These are phyloP conservation scores for Opisthograptis luteolata DNA, from an alignment of 2,888 invertebrate genomes.

Conservation along the genomic window DNA sequence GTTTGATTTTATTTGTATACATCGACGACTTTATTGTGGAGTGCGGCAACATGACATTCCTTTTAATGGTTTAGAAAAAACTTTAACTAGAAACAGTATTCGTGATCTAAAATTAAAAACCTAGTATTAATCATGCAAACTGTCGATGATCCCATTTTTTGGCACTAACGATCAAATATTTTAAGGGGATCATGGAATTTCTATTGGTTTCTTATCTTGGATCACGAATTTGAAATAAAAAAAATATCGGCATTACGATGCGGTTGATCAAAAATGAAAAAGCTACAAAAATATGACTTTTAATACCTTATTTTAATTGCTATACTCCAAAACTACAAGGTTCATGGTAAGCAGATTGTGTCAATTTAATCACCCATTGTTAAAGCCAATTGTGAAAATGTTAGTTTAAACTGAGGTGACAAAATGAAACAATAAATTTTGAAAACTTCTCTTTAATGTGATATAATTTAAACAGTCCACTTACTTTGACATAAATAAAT, in stretches of 20 bases:
- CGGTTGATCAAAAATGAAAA: too few species aligned
- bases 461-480: constrained; percentile 80
- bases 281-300: neutral
- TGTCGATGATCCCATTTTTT: too few species aligned
- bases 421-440: constrained; percentile 67
- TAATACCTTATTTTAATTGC: constrained; percentile 2
- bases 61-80: too few species aligned
- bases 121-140: too few species aligned
- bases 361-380: constrained; percentile 69
- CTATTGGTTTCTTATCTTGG: too few species aligned
- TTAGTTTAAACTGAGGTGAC: constrained; percentile 41
- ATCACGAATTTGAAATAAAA: too few species aligned
- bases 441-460: constrained; percentile 69
- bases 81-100: too few species aligned
- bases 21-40: constrained; percentile 3
- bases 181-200: too few species aligned
- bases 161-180: too few species aligned
- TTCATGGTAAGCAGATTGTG: constrained; percentile 75
- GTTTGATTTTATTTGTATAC: neutral
- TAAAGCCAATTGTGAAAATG: constrained; percentile 40
- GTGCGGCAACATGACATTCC: constrained; percentile 5
- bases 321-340: constrained; percentile 24
- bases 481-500: constrained; percentile 60
- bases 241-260: too few species aligned
- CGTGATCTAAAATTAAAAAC: too few species aligned